Base-by-base conservation (phyloP, 2,797 vertebrate genomes). In the Scomberomorus guttatus region DNA sequence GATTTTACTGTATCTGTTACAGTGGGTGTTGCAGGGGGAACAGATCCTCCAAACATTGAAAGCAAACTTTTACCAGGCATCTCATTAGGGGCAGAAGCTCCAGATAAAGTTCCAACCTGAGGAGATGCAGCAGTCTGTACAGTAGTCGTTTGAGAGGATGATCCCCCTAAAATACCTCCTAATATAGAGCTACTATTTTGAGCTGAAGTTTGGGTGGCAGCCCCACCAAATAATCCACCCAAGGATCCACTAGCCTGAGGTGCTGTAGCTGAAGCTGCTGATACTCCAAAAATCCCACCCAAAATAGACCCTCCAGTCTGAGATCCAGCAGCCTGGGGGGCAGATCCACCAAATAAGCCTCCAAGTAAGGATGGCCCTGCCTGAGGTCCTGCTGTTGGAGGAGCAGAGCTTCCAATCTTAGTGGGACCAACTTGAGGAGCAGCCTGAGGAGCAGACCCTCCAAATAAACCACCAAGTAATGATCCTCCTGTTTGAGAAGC, bases 381-480 rank as follows among this genome's bases (percentile, higher is more conserved):
- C 77, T 93, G 92, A 37, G 90, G 60, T 48, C 83, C 86, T 83
- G 93, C 87, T 15, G 93, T 89, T 0, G 89, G 90, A 78, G 88
- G 65, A 80, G 86, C 70, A 46, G 89, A 67, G 57, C 87, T 84
- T 56, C 91, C 90, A 75, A 82, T 64, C 71, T 90, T 90, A 39
- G 66, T 65, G 10, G 87, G 32, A 32, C 72, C 62, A 60, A 61
- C 63, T 25, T 89, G 88, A 64, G 89, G 42, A 73, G 76, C 27
- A 79, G 80, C 6, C 39, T 90, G 91, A 66, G 88, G 62, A 75
- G 72, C 32, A 76, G 93, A 67, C 0, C 90, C 90, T 78, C 90
- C 91, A 89, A 94, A 94, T 76, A 94, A 95, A 57, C 93, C 90
- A 72, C 96, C 95, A 54, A 97, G 94, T 86, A 97, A 81, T 79